Evolutionary conservation across 2,797 vertebrate genomes (phyloP).

Genomic region (Spondyliosoma cantharus): DNA sequence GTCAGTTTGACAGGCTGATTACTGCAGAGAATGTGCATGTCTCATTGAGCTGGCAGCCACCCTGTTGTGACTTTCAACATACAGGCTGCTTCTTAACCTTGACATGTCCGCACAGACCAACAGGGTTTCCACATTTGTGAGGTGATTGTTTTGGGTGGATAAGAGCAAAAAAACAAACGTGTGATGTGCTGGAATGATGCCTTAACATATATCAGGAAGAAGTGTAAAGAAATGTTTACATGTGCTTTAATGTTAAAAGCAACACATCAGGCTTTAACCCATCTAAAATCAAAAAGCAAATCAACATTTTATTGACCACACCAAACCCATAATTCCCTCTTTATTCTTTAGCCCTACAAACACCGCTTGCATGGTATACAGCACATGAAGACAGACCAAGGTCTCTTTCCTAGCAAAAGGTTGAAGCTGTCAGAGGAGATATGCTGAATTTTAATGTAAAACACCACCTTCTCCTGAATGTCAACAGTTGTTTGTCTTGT

Average conservation of each 20-base stretch:
- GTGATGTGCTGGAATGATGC: slow-evolving; percentile 70
- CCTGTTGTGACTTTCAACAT: slow-evolving; percentile 31
- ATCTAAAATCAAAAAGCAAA: slow-evolving; percentile 39
- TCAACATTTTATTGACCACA: slow-evolving; percentile 29
- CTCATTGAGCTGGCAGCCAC: slow-evolving; percentile 6
- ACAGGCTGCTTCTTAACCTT: slow-evolving; percentile 7
- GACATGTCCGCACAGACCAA: slow-evolving; percentile 10
- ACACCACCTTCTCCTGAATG: slow-evolving; percentile 37
- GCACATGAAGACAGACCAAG: slow-evolving; percentile 44
- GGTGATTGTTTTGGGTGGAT: slow-evolving; percentile 17
- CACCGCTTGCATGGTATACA: slow-evolving; percentile 32
- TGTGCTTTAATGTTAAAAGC: slow-evolving; percentile 32
- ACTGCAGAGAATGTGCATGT: neutral
- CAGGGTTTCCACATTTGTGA: slow-evolving; percentile 8
- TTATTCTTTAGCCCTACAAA: slow-evolving; percentile 18
- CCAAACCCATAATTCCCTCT: slow-evolving; percentile 28
- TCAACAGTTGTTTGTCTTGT: slow-evolving; percentile 42
- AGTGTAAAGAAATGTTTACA: slow-evolving; percentile 40
- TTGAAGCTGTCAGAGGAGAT: slow-evolving; percentile 63
- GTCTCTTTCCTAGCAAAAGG: slow-evolving; percentile 44
- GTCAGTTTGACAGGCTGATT: neutral
- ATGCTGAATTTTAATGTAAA: slow-evolving; percentile 58
- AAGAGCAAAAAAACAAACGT: neutral
- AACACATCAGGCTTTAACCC: slow-evolving; percentile 34
- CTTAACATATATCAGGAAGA: slow-evolving; percentile 42